Conservation (phyloP, 1,140 invertebrate species). For the Oscheius sp. region DNA sequence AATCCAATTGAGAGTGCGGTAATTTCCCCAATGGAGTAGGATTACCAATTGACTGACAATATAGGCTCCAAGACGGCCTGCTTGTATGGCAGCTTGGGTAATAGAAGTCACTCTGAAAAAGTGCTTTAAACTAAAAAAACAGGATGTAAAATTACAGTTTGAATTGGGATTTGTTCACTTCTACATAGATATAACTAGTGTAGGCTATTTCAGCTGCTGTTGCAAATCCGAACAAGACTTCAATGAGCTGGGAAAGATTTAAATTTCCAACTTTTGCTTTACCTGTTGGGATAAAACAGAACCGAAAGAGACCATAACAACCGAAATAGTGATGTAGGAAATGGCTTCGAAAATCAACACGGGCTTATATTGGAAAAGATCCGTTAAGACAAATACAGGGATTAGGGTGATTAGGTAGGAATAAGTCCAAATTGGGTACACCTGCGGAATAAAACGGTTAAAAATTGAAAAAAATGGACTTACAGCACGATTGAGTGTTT, state of each 20-base stretch:
- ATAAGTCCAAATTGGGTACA: conserved; percentile 81
- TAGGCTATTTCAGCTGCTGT: conserved; percentile 86
- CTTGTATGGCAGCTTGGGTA: conserved; percentile 71
- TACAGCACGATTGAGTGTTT: too few species aligned
- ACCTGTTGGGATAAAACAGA: conserved; percentile 51
- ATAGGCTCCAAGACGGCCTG: conserved; percentile 73
- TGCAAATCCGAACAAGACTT: conserved; percentile 49
- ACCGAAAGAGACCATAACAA: conserved; percentile 67
- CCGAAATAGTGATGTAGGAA: conserved; percentile 71
- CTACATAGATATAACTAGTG: conserved; percentile 87
- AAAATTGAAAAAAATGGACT: too few species aligned
- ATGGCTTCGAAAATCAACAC: conserved; percentile 72
- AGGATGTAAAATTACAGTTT: conserved; percentile 49
- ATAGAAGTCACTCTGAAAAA: conserved; percentile 73
- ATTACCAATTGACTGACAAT: conserved; percentile 71
- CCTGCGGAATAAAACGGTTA: conserved; percentile 67
- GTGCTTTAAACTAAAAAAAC: too few species aligned
- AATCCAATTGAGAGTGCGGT: conserved; percentile 72
- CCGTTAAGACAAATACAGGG: conserved; percentile 77
- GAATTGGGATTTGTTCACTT: conserved; percentile 75
- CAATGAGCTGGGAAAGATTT: neutral
- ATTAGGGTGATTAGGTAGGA: conserved; percentile 73
- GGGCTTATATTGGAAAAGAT: conserved; percentile 80
- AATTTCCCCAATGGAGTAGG: conserved; percentile 68
- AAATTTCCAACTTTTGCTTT: conserved; percentile 4